Evolutionary conservation across 2,888 invertebrate genomes (phyloP).

Genomic region (Adelphocoris suturalis): DNA sequence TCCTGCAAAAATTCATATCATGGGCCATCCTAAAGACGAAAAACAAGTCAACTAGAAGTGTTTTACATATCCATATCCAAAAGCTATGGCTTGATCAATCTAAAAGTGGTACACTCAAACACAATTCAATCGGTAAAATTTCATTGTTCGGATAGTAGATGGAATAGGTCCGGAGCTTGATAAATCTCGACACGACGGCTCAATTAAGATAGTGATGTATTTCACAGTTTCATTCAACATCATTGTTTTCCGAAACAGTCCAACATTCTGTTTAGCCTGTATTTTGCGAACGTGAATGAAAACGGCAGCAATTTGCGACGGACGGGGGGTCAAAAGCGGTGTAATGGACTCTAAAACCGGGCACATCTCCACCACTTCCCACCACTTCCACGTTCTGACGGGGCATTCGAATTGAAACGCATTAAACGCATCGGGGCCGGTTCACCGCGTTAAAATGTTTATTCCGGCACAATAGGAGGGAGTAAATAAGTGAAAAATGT

Average conservation of each 20-base stretch:
- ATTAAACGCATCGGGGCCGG: slow-evolving; percentile 13
- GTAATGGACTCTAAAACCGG: neutral
- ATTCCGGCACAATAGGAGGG: neutral
- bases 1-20: too few relatives aligned
- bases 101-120: too few relatives aligned
- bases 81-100: too few relatives aligned
- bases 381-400: slow-evolving; percentile 1
- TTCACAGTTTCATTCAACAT: neutral
- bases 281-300: neutral
- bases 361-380: too few relatives aligned
- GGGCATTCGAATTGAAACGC: slow-evolving; percentile 2
- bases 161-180: too few relatives aligned
- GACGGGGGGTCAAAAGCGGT: neutral
- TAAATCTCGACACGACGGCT: neutral
- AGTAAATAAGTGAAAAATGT: slow-evolving; percentile 45
- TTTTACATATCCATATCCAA: too few relatives aligned
- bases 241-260: neutral
- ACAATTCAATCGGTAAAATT: too few relatives aligned
- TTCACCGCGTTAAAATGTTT: slow-evolving; percentile 50
- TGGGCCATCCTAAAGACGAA: too few relatives aligned
- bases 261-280: neutral
- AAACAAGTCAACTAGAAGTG: too few relatives aligned
- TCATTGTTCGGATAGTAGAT: too few relatives aligned
- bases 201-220: neutral
- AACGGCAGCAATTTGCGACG: neutral